Conservation (phyloP, 2,797 vertebrate species). For the Leuciscus waleckii region DNA sequence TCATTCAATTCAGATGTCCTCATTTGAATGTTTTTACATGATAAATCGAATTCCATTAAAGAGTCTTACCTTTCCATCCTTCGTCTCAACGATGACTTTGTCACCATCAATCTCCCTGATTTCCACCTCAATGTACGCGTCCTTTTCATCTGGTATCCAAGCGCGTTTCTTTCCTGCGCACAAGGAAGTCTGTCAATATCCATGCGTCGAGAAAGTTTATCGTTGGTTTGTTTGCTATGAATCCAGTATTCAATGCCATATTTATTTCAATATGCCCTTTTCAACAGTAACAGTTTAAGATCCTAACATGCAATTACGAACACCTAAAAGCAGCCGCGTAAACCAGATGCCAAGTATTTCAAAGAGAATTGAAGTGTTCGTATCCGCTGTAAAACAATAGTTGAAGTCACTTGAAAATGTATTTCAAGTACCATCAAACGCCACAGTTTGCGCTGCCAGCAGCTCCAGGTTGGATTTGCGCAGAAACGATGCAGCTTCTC, state of each 20-base stretch:
- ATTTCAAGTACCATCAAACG: conserved; percentile 85
- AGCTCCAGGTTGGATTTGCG: conserved; percentile 87
- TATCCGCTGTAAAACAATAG: conserved; percentile 21
- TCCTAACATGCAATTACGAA: conserved; percentile 9
- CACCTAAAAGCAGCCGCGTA: conserved; percentile 7
- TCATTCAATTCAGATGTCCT: neutral
- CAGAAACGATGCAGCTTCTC: conserved; percentile 88
- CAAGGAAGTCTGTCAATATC: neutral
- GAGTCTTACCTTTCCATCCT: conserved; percentile 69
- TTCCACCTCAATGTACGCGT: conserved; percentile 88
- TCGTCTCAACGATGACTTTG: conserved; percentile 85
- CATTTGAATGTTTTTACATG: neutral
- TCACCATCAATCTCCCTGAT: conserved; percentile 85
- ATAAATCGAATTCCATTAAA: neutral
- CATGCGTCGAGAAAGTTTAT: neutral
- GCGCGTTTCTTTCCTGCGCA: conserved; percentile 86
- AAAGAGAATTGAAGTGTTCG: neutral
- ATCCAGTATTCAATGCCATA: neutral
- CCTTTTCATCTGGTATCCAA: conserved; percentile 90
- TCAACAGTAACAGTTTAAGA: neutral
- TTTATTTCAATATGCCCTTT: neutral
- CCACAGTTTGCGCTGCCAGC: conserved; percentile 79
- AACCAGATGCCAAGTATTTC: neutral
- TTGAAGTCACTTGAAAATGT: conserved; percentile 11
- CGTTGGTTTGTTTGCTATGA: neutral